Conservation (phyloP, 2,888 invertebrate species). For the Blomia tropicalis region DNA sequence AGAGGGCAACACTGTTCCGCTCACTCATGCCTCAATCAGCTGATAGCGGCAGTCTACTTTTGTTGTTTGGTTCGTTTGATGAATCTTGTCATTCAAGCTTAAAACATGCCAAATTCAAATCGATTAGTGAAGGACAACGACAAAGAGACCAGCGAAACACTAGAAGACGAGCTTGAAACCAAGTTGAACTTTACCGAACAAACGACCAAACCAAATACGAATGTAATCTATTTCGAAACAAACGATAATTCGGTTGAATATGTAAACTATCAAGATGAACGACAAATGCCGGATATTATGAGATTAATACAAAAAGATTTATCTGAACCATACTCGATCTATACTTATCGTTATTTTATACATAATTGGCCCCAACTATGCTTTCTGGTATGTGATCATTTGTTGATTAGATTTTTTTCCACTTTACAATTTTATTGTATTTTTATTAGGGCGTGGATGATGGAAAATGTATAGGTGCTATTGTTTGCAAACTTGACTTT, state of each 20-base stretch:
- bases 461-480: slow-evolving; percentile 81
- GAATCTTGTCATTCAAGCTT: too few relatives aligned
- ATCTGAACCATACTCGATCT: slow-evolving; percentile 98
- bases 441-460: slow-evolving; percentile 58
- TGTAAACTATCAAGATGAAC: slow-evolving; percentile 66
- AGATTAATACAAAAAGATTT: slow-evolving; percentile 95
- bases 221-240: neutral
- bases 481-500: slow-evolving; percentile 77
- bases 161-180: neutral
- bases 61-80: too few relatives aligned
- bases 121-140: neutral
- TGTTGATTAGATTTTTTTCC: neutral
- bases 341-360: slow-evolving; percentile 99
- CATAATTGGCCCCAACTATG: slow-evolving; percentile 99
- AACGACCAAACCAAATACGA: neutral
- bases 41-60: too few relatives aligned
- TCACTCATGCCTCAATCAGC: too few relatives aligned
- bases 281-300: slow-evolving; percentile 98
- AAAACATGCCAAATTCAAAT: neutral
- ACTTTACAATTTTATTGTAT: neutral
- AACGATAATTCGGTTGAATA: slow-evolving; percentile 31
- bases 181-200: neutral
- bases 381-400: slow-evolving; percentile 55
- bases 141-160: neutral
- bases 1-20: too few relatives aligned